Conservation (phyloP, 2,797 vertebrate genomes). For the Catostomus latipinnis region DNA sequence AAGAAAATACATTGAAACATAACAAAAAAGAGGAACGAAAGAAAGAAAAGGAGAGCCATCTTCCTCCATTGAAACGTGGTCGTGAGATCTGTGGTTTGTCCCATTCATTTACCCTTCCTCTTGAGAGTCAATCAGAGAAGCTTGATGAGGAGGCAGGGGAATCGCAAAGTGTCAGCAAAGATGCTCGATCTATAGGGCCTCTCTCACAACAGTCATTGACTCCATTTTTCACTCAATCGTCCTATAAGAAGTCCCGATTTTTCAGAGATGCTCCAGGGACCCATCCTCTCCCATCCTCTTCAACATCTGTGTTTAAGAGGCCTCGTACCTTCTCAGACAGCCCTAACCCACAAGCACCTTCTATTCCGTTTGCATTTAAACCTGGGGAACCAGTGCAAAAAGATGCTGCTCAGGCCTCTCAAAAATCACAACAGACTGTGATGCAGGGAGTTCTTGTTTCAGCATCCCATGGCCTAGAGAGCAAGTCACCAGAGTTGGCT, state of each 20-base stretch:
- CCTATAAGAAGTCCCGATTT: constrained; percentile 78
- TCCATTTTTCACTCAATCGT: constrained; percentile 67
- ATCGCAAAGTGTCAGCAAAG: constrained; percentile 52
- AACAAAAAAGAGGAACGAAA: constrained; percentile 52
- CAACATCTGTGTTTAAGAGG: constrained; percentile 71
- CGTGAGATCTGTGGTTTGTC: constrained; percentile 68
- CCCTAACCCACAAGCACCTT: constrained; percentile 58
- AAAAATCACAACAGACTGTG: constrained; percentile 42
- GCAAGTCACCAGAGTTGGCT: constrained; percentile 31
- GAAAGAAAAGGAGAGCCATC: constrained; percentile 70
- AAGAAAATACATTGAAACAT: constrained; percentile 55
- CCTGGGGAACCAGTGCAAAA: constrained; percentile 19
- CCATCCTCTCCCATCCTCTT: constrained; percentile 59
- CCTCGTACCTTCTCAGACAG: constrained; percentile 77
- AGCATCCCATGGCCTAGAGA: constrained; percentile 36
- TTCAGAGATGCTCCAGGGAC: constrained; percentile 65
- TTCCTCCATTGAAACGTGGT: constrained; percentile 72
- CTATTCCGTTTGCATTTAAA: constrained; percentile 44
- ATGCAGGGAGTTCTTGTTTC: constrained; percentile 51
- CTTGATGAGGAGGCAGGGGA: constrained; percentile 58
- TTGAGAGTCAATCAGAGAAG: constrained; percentile 64
- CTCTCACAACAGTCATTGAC: constrained; percentile 58
- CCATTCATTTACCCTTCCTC: constrained; percentile 63
- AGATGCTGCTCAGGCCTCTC: constrained; percentile 38
- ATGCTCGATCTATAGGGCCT: constrained; percentile 56